These are phyloP conservation scores for Mercenaria mercenaria DNA, from an alignment of 1,140 invertebrate species.

Conservation along the genomic window DNA sequence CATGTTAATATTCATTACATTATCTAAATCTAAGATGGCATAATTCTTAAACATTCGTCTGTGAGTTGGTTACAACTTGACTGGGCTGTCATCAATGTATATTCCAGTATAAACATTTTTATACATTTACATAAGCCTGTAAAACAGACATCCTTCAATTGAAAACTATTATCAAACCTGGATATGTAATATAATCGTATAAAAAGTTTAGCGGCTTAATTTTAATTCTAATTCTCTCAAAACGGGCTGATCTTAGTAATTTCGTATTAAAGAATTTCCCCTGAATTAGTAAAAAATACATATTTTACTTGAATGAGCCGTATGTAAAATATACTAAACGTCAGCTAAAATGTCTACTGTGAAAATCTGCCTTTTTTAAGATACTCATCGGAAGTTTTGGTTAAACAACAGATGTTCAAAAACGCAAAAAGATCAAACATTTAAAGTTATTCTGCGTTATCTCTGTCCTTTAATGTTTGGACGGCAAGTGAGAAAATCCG, in stretches of 20 bases:
- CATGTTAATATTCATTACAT: too few relatives aligned
- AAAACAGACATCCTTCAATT: too few relatives aligned
- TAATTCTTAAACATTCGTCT: too few relatives aligned
- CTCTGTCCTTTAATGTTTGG: constrained; percentile 1
- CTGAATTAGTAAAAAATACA: background rate
- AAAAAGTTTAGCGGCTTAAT: background rate
- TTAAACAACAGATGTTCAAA: constrained; percentile 42
- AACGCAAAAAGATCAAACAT: constrained; percentile 13
- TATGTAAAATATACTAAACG: too few relatives aligned
- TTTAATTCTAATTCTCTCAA: background rate
- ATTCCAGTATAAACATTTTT: too few relatives aligned
- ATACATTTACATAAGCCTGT: too few relatives aligned
- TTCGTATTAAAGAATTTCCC: background rate
- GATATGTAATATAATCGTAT: background rate
- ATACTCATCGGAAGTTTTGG: background rate
- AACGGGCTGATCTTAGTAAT: background rate
- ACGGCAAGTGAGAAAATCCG: constrained; percentile 19
- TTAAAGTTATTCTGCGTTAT: background rate
- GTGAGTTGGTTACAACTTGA: too few relatives aligned
- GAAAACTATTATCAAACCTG: background rate
- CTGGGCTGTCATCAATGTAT: too few relatives aligned
- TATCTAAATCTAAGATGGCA: too few relatives aligned
- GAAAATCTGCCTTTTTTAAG: too few relatives aligned
- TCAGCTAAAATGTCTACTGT: too few relatives aligned
- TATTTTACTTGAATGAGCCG: too few relatives aligned